Conservation (phyloP, 2,888 invertebrate species). For the Heterodera filipjevi region DNA sequence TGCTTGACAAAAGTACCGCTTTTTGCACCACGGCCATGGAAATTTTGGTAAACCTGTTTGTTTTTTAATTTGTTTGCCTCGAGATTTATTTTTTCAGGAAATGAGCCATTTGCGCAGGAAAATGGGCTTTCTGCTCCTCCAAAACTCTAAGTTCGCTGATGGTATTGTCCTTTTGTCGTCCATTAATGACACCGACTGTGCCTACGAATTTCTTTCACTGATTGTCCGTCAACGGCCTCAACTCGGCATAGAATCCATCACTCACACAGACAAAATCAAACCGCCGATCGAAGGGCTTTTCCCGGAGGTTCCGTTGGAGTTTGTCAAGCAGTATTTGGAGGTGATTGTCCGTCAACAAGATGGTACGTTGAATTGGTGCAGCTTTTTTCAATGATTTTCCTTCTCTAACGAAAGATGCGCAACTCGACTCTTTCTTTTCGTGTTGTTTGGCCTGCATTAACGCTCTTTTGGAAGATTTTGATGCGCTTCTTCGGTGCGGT, state of each 20-base stretch:
- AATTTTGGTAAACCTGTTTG: not conserved
- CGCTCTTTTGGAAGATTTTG: slow-evolving; percentile 11
- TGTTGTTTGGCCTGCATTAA: slow-evolving; percentile 2
- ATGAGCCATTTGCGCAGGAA: slow-evolving; percentile 10
- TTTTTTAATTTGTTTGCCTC: slow-evolving; percentile 4
- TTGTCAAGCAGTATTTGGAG: slow-evolving; percentile 21
- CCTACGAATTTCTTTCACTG: slow-evolving; percentile 13
- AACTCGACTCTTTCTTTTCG: too few species aligned
- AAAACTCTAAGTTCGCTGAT: not conserved
- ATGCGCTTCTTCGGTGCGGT: not conserved
- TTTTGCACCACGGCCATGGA: not conserved
- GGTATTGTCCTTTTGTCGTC: slow-evolving; percentile 10
- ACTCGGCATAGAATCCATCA: not conserved
- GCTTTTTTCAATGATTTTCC: not conserved
- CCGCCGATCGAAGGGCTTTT: not conserved
- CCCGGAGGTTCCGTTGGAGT: slow-evolving; percentile 11
- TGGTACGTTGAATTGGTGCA: not conserved
- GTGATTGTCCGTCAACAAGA: not conserved
- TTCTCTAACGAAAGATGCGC: not conserved
- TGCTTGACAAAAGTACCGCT: slow-evolving; percentile 8
- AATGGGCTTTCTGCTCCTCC: slow-evolving; percentile 11
- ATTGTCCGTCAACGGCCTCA: not conserved
- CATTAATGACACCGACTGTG: not conserved
- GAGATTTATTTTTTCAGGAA: not conserved
- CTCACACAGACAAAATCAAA: not conserved